A percentile compares a stretch with the other conserved stretches of the same genome.
These are phyloP conservation scores for Heloderma charlesbogerti DNA, from an alignment of 2,113 vertebrate genomes.

Conservation along the genomic window DNA sequence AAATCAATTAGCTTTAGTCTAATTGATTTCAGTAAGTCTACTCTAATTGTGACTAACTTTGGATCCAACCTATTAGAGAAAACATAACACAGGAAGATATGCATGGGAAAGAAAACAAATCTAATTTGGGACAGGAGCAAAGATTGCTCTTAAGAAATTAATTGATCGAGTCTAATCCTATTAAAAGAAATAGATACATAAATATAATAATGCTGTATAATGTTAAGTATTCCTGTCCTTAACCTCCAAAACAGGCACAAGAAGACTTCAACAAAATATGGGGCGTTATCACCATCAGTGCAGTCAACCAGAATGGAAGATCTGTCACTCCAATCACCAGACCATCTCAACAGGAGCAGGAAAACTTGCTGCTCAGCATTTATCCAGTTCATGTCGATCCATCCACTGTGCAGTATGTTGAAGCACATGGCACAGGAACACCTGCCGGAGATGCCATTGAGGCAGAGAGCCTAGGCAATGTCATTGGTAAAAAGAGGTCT, in stretches of 20 bases:
- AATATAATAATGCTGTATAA: background rate
- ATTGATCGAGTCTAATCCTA: too few relatives aligned
- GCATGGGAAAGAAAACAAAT: background rate
- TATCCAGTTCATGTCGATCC: constrained; percentile 77
- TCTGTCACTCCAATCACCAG: constrained; percentile 81
- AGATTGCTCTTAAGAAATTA: background rate
- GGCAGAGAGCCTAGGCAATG: constrained; percentile 79
- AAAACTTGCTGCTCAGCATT: constrained; percentile 79
- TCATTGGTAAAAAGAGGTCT: constrained; percentile 74
- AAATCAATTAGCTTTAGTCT: too few relatives aligned
- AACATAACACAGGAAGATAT: background rate
- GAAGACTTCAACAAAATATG: constrained; percentile 83
- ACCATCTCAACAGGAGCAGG: constrained; percentile 80
- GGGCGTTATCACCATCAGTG: constrained; percentile 82
- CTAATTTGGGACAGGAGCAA: background rate
- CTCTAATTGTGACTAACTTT: too few relatives aligned
- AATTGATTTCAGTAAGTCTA: too few relatives aligned
- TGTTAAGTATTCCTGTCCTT: background rate
- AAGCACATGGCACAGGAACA: constrained; percentile 87
- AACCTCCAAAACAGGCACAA: constrained; percentile 72
- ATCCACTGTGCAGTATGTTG: constrained; percentile 81
- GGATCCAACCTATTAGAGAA: background rate
- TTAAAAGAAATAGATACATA: background rate
- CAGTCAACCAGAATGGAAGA: constrained; percentile 83
- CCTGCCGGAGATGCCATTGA: constrained; percentile 81